Evolutionary conservation across 2,888 invertebrate species (phyloP), one percentile per base, ranked within the genome.

Genomic region (Schrankia costaestrigalis): DNA sequence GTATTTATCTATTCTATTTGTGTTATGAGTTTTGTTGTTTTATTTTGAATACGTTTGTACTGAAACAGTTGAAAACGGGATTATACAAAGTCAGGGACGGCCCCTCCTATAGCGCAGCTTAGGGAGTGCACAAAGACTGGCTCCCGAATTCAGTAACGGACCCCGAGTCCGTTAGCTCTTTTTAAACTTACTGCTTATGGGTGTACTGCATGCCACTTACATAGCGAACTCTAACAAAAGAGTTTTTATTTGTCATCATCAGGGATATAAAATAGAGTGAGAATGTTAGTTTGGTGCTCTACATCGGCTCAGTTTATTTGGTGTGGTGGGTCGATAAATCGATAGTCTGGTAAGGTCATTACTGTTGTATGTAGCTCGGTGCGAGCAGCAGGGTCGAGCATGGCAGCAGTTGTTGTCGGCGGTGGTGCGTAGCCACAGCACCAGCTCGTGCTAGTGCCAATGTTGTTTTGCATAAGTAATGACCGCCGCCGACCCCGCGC

Each of bases 391-490:
- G 22, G 39, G n/a, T n/a, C 29, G 34, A 37, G 30, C 24, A 31
- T 29, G 37, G 30, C 35, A 41, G 27, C 36, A 33, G 30, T 12
- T 7, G 26, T 1, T 46, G 39, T 31, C 71, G 69, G 23, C 77
- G 31, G 33, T 34, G 29, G 37, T 42, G 46, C 47, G 46, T 46
- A 46, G 43, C 33, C 31, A 47, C 49, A 41, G 48, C 49, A 47
- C 42, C 47, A 61, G 64, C 58, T 56, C 46, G 57, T 56, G 56
- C 52, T 49, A 56, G 60, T 68, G 68, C 68, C 64, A 60, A 63
- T 81, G 76, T 73, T 82, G 81, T 85, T 83, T 85, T 86, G 83
- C 86, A 86, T 87, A 86, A 86, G 79, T 85, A 82, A 84, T 85
- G 78, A 78, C 63, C 64, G 63, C 63, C 61, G 55, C 51, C 54